Conservation (phyloP, 2,797 vertebrate genomes). For the Echiichthys vipera region DNA sequence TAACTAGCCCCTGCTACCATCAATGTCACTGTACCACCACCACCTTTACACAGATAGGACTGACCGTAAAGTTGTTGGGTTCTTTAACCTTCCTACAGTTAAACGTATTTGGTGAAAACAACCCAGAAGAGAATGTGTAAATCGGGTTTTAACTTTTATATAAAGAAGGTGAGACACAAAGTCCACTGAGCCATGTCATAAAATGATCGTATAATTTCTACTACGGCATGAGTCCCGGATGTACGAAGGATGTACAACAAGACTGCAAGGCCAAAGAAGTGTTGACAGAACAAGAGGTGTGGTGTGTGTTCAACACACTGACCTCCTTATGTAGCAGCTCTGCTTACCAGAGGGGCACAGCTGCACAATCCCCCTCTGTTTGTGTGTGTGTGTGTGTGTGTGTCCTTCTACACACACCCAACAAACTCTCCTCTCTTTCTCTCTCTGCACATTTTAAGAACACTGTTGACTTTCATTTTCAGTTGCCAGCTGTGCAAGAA, state of each 20-base stretch:
- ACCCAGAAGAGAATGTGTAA: neutral
- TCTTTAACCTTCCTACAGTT: too few relatives aligned
- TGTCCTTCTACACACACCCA: neutral
- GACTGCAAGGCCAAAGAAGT: neutral
- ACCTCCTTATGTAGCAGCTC: conserved; percentile 56
- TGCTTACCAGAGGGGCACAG: conserved; percentile 17
- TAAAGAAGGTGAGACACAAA: neutral
- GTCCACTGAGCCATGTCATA: neutral
- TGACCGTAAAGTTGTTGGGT: too few relatives aligned
- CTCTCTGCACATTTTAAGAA: conserved; percentile 8
- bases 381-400: conserved; percentile 22
- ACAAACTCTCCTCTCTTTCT: conserved; percentile 17
- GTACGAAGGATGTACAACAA: conserved; percentile 11
- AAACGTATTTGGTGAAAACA: neutral
- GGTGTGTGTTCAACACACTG: conserved; percentile 63
- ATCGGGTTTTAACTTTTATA: neutral
- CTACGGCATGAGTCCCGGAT: neutral
- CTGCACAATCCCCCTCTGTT: conserved; percentile 62
- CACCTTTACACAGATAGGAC: neutral
- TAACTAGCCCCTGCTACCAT: too few relatives aligned
- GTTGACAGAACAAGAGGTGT: conserved; percentile 38
- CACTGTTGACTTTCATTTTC: conserved; percentile 11
- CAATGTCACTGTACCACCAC: too few relatives aligned
- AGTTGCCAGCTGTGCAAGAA: neutral
- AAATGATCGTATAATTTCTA: neutral